Evolutionary conservation across 2,113 vertebrate genomes (phyloP).

Genomic region (Clupea harengus): DNA sequence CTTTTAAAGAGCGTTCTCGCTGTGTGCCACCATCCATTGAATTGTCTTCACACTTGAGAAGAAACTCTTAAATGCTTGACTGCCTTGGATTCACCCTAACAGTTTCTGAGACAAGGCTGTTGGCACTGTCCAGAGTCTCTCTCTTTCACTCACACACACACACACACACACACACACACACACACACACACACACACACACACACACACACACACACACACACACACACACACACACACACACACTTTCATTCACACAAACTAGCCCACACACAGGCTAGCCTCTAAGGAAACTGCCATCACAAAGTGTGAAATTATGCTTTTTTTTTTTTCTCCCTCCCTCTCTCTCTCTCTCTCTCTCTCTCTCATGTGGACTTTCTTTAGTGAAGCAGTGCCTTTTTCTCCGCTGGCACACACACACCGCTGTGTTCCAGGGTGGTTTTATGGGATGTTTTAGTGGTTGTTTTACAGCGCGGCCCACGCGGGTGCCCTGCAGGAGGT

Average conservation of each 20-base stretch:
- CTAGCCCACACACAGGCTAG: not conserved
- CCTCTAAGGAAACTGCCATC: not conserved
- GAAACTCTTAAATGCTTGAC: not conserved
- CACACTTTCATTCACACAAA: not conserved
- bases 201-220: not conserved
- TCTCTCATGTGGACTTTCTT: not conserved
- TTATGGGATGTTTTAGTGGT: too few relatives aligned
- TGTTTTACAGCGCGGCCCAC: too few relatives aligned
- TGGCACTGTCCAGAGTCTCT: not conserved
- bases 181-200: not conserved
- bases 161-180: not conserved
- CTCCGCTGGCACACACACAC: too few relatives aligned
- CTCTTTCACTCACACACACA: not conserved
- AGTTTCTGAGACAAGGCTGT: not conserved
- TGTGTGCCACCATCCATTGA: not conserved
- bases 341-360: not conserved
- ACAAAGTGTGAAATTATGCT: slow-evolving; percentile 8
- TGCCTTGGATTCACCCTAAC: not conserved
- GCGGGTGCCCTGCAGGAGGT: too few relatives aligned
- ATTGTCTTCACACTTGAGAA: not conserved
- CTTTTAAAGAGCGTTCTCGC: not conserved
- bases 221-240: not conserved
- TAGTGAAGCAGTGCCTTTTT: too few relatives aligned
- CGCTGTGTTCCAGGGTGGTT: too few relatives aligned
- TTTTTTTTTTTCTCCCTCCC: not conserved